Evolutionary conservation across 92 coral and sea anemone species (phyloP), one percentile per base, ranked within the genome.

Genomic region (Heteractis magnifica): DNA sequence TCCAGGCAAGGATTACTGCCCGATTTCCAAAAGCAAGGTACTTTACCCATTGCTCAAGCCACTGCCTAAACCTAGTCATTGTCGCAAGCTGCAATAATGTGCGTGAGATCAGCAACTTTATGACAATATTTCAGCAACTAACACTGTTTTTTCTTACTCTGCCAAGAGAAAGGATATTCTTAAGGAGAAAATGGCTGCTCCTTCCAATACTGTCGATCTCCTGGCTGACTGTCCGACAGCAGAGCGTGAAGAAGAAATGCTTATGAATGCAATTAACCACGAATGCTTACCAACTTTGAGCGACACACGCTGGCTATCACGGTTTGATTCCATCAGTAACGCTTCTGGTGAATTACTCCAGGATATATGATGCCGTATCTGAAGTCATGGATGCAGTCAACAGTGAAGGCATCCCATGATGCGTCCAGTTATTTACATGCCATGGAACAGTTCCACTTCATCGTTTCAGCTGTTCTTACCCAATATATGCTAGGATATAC

Each of bases 51-150:
- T 74, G 76, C 58, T 88, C 74, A 60, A 88, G 91, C 34, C 83
- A 80, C 84, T 88, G 91, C 59, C 88, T 88, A 23, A 88, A 84
- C 82, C 91, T 80, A 19, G 91, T 81, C 55, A 81, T 85, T 44
- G 92, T 89, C 56, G 79, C 83, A 59, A 85, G 88, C 83, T 89
- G 92, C 51, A 85, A 76, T 51, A 18, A 81, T 52, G 86, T 88
- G 23, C 88, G 68, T 26, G 88, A 84, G 80, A 88, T 84, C 59
- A 88, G 71, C 26, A 87, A 87, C 84, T 83, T 87, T 68, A 87
- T 87, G 90, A 76, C 86, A 55, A 87, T 84, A 65, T 82, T 83
- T 82, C 79, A 83, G 58, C 81, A 79, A 53, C 74, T 86, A 59
- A 86, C 89, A 59, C 77, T 88, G 72, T 88, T 77, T 87, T 84